Evolutionary conservation across 2,113 vertebrate species (phyloP).

Genomic region (rat (Rattus norvegicus)): GRCr8 NC_086023.1:71604501-71605000

Average conservation of each 20-base stretch:
- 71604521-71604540: slow-evolving; percentile 80
- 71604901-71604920: background rate
- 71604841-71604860: background rate
- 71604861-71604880: background rate
- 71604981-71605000: background rate
- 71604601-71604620: slow-evolving; percentile 95
- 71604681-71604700: slow-evolving; percentile 93
- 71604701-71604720: background rate
- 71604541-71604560: slow-evolving; percentile 95
- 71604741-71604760: background rate
- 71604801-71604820: background rate
- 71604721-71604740: background rate
- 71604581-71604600: slow-evolving; percentile 95
- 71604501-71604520: slow-evolving; percentile 37
- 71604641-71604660: slow-evolving; percentile 96
- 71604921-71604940: background rate
- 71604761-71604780: background rate
- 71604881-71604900: background rate
- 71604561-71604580: slow-evolving; percentile 97
- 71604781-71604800: background rate
- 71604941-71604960: background rate
- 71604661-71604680: slow-evolving; percentile 93
- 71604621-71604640: slow-evolving; percentile 96
- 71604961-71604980: background rate
- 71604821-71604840: background rate